phyloP scores from a whole-genome alignment of 2,797 vertebrate genomes.

The Ciconia nigra region DNA sequence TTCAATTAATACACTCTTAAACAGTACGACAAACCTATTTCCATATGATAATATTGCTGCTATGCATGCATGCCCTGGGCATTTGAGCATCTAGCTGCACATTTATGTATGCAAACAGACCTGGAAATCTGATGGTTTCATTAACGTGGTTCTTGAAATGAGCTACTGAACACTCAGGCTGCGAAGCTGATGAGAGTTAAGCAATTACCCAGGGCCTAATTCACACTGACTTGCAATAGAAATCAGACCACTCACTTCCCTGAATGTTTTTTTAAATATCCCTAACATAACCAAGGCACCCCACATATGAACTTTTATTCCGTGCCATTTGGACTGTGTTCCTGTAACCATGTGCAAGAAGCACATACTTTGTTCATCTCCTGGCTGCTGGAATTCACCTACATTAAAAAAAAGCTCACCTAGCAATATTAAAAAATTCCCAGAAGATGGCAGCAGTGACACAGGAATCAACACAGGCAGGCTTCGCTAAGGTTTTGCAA shows the following conservation, averaged over 20 bases:
- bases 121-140: not conserved
- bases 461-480: not conserved
- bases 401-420: not conserved
- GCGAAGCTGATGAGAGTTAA: not conserved
- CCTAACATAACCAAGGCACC: not conserved
- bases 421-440: not conserved
- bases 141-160: not conserved
- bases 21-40: slow-evolving; percentile 26
- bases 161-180: not conserved
- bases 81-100: slow-evolving; percentile 24
- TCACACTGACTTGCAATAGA: not conserved
- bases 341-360: not conserved
- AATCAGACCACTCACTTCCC: not conserved
- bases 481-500: not conserved
- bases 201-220: not conserved
- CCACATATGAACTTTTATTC: not conserved
- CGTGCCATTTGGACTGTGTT: not conserved
- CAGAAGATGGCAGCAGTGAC: slow-evolving; percentile 75
- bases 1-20: slow-evolving; percentile 14
- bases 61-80: slow-evolving; percentile 15
- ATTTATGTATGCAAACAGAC: slow-evolving; percentile 41
- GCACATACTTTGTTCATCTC: not conserved
- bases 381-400: not conserved
- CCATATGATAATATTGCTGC: slow-evolving; percentile 44
- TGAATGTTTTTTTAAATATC: not conserved